Evolutionary conservation across 2,113 vertebrate genomes (phyloP).

Genomic region (Chaetops frenatus): DNA sequence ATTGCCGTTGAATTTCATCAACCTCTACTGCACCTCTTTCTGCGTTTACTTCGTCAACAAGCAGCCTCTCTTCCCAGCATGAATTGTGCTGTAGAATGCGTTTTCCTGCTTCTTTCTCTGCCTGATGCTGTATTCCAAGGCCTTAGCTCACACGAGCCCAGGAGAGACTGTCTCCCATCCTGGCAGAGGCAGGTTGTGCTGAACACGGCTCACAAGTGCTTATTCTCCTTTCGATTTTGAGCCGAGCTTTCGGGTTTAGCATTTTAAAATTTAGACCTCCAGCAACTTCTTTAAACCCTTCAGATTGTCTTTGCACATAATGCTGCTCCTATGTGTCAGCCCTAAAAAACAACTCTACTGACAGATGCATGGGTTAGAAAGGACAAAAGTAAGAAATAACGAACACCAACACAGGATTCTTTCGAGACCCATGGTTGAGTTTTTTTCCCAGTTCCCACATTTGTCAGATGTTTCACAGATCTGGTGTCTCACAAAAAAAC

Average conservation of each 20-base stretch:
- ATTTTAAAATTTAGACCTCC: not conserved
- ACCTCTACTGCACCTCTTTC: not conserved
- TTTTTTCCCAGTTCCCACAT: not conserved
- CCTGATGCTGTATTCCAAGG: not conserved
- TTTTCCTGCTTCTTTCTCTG: not conserved
- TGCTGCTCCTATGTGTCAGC: not conserved
- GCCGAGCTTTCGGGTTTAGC: not conserved
- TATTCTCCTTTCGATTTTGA: not conserved
- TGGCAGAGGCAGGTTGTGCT: not conserved
- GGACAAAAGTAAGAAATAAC: not conserved
- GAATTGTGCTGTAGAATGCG: not conserved
- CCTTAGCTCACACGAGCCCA: not conserved
- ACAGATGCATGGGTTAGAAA: not conserved
- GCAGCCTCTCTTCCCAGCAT: not conserved
- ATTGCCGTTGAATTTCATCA: not conserved
- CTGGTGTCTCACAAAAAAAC: not conserved
- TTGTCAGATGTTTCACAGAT: not conserved
- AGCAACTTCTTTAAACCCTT: not conserved
- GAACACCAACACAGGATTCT: not conserved
- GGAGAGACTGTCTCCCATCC: not conserved
- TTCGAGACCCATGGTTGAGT: not conserved
- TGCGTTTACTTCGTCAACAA: not conserved
- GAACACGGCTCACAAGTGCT: not conserved
- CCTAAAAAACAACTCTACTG: not conserved
- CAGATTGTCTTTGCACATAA: not conserved